Evolutionary conservation across 2,888 invertebrate species (phyloP), one percentile per base, ranked within the genome.

Genomic region (Xestia xanthographa): DNA sequence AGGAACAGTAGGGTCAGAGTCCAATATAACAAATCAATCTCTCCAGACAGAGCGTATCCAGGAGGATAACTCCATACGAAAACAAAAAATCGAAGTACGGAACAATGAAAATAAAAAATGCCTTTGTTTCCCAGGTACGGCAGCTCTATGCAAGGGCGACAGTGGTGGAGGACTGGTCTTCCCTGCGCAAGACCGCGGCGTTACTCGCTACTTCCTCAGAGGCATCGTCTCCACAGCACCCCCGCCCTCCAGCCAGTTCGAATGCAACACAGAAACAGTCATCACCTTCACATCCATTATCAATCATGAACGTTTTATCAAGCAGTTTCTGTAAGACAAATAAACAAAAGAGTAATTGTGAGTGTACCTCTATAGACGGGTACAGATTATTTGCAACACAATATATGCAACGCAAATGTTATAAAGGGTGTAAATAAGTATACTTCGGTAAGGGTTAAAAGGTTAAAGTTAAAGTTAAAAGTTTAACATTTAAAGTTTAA

Each of bases 71-170:
- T 22, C 50, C 20, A 20, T 20, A 8, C 48, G 6, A n/a, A n/a
- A n/a, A 50, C 17, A 50, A 50, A 22, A 9, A 26, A 53, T 9
- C 56, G 14, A 8, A 53, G n/a, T n/a, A n/a, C 11, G 5, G 9
- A 9, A 29, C 11, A 34, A 20, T 1, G 11, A 60, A 20, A 60
- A 20, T 60, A 20, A 34, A 60, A 11, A 60, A 9, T 20, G 20
- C 11, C 5, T 20, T 11, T 9, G 9, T 34, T 20, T 60, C 5
- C 20, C 34, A 60, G 60, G 62, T 22, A 62, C 12, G 12, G 62
- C 62, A 6, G 60, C 60, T 60, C 34, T 62, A 22, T 62, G 62
- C 34, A 62, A 22, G 34, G 62, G 62, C 6, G 62, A 62, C 62
- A 62, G 62, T 6, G 62, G 62, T 12, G 62, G 62, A 22, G 62